Base-by-base conservation (phyloP, 2,888 invertebrate species). In the Hydrotaea cyrtoneurina region DNA sequence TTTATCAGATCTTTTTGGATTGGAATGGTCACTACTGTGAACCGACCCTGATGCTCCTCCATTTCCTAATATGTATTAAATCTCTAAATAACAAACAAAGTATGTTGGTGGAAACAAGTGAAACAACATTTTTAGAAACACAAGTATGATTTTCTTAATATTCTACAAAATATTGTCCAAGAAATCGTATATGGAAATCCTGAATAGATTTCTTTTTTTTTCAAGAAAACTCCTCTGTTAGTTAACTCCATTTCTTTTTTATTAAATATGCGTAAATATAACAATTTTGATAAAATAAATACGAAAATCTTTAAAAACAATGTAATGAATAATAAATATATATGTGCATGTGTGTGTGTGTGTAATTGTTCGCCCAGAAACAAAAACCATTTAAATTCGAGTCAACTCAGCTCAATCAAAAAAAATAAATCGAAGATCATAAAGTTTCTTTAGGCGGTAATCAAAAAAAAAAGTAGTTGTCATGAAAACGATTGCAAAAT, bases 241-340 rank as follows among this genome's bases (percentile, higher is more conserved):
- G 21, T 46, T 23, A 19, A 66, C 59, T 59, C 23, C 26, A 78
- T 76, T 73, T 80, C 78, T 72, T 39, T 78, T 76, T 81, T 72
- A 39, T 78, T 76, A 39, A 72, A 73, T 81, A 72, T 17, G 81
- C 76, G 36, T 79, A 82, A 79, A 78, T 78, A 50, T 73, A 82
- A 79, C 78, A 82, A 79, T 82, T 81, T 84, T 75, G 78, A 62
- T 31, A 71, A 19, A 13, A n/a, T 73, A 21, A 55, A 64, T 31
- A 31, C 31, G 31, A 31, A 31, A 31, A 31, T 66, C 64, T 76
- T 55, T 31, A 39, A 50, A 26, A 46, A 69, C n/a, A n/a, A 46
- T 50, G 50, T 59, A 78, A 75, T 19, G 26, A 43, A 78, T 78
- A 69, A 69, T 66, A 46, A 36, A 46, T 69, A 46, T 66, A 69